Evolutionary conservation across 2,797 vertebrate genomes (phyloP), one percentile per base, ranked within the genome.

Genomic region (Poliocrania exsul): DNA sequence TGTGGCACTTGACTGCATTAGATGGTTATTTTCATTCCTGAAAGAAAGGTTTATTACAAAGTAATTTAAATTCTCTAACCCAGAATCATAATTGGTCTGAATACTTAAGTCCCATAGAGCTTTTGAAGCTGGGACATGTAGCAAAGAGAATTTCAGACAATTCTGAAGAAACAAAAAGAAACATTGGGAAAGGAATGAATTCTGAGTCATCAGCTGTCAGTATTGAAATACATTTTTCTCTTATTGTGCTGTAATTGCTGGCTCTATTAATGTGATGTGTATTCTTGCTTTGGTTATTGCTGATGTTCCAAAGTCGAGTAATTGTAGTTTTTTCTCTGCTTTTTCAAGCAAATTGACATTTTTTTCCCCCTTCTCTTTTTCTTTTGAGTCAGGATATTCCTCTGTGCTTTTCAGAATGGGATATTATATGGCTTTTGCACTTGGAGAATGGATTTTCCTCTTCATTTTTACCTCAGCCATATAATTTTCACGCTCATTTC

Each of bases 171-270:
- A 92, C 70, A 70, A 92, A 84, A 92, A 95, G 87, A 56, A 92
- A 88, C 73, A 70, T 29, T 81, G 86, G 85, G 64, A 49, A 64
- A 72, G 78, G 46, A 93, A 62, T 65, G 88, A 90, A 54, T 93
- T 96, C 83, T 92, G 93, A 96, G 79, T 95, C 87, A 92, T 97
- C 92, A 92, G 44, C 91, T 96, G 79, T 96, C 90, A 84, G 91
- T 61, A 92, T 66, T 96, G 81, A 86, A 95, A 91, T 92, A 87
- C 79, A 86, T 94, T 96, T 96, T 95, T 92, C 78, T 88, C 82
- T 67, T 50, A 90, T 88, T 93, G 84, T 90, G 75, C 71, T 91
- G 11, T 96, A 97, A 95, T 93, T 93, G 79, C 79, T 84, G 73
- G 29, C 82, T 96, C 81, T 75, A 78, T 95, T 93, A 95, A 91